These are phyloP conservation scores for Drosophila limbata DNA, from an alignment of 2,888 invertebrate species.

Conservation along the genomic window DNA sequence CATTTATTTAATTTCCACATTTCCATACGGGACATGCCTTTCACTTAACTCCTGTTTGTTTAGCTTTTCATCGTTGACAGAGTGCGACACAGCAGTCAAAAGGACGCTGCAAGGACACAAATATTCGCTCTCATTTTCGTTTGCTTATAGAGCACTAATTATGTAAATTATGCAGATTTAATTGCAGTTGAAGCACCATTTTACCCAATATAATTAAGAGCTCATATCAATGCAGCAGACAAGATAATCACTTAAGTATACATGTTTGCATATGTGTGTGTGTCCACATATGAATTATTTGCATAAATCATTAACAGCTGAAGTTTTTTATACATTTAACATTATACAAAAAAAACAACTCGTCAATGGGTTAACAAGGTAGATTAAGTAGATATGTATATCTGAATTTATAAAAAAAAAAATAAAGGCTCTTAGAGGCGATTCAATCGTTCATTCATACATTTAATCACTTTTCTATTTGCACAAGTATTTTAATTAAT, in stretches of 20 bases:
- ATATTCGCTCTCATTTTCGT: conserved; percentile 40
- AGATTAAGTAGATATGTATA: neutral
- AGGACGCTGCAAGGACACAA: conserved; percentile 28
- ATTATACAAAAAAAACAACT: neutral
- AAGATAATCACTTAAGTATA: conserved; percentile 3
- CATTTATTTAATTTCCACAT: conserved; percentile 29
- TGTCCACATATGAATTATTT: conserved; percentile 9
- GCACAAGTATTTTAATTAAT: too few species aligned
- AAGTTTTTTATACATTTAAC: neutral
- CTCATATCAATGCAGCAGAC: conserved; percentile 26
- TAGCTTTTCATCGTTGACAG: conserved; percentile 55
- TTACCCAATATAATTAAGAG: conserved; percentile 45
- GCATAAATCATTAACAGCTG: neutral
- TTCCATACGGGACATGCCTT: conserved; percentile 22
- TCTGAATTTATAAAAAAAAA: neutral
- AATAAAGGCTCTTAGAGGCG: neutral
- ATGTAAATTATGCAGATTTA: conserved; percentile 46
- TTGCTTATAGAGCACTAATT: conserved; percentile 62
- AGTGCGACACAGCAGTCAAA: conserved; percentile 12
- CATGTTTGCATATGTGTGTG: neutral
- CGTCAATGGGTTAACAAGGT: neutral
- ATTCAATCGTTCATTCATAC: neutral
- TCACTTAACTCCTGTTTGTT: conserved; percentile 50
- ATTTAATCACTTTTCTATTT: too few species aligned
- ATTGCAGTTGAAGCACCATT: conserved; percentile 31